Percentiles rank a stretch among this genome's conserved stretches.
Evolutionary conservation across 2,113 vertebrate genomes (phyloP).

Genomic region (Saguinus midas): DNA sequence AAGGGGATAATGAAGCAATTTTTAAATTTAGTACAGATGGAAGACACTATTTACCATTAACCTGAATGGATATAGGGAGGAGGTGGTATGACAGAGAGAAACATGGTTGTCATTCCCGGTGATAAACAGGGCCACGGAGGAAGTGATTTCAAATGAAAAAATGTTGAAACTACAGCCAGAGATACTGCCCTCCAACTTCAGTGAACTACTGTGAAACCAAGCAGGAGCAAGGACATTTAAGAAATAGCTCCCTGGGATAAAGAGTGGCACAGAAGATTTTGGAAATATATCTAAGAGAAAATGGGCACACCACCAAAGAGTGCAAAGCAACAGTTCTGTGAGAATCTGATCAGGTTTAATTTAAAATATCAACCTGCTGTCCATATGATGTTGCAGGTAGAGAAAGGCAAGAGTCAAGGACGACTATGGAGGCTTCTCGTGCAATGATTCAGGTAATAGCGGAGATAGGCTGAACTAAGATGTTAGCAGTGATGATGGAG

Average conservation of each 20-base stretch:
- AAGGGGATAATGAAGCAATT: neutral
- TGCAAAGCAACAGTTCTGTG: neutral
- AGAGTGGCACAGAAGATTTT: neutral
- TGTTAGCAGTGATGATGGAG: neutral
- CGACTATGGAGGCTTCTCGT: neutral
- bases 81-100: neutral
- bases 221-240: neutral
- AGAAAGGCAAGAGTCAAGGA: neutral
- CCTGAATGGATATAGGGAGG: neutral
- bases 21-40: neutral
- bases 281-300: neutral
- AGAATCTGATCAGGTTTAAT: neutral
- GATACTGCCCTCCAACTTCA: neutral
- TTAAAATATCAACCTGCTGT: neutral
- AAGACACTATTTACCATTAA: neutral
- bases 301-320: fast-evolving
- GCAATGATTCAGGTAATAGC: neutral
- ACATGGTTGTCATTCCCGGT: fast-evolving
- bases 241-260: neutral
- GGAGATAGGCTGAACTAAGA: neutral
- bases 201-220: neutral
- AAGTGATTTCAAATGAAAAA: neutral
- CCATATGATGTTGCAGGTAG: too few species aligned
- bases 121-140: fast-evolving
- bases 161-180: too few species aligned